Conservation (phyloP, 2,797 vertebrate genomes). For the Bradypodion ventrale region DNA sequence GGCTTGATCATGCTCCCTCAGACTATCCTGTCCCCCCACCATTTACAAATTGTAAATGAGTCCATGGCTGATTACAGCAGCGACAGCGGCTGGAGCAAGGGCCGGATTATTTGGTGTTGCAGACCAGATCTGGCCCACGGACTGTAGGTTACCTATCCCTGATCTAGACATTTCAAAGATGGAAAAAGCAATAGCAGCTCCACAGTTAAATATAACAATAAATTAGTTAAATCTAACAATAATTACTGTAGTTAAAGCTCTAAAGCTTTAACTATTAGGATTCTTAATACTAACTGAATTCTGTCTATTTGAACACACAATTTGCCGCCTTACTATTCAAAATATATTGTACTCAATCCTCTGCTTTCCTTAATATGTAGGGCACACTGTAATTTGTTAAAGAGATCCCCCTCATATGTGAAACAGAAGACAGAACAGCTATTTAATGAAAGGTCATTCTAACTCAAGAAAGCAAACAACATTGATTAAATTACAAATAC, state of each 20-base stretch:
- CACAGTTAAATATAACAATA: neutral
- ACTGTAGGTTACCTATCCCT: too few species aligned
- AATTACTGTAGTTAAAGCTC: neutral
- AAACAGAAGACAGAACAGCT: neutral
- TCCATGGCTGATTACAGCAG: too few species aligned
- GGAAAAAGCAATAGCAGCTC: neutral
- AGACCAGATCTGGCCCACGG: too few species aligned
- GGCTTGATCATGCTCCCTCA: too few species aligned
- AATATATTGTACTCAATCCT: neutral
- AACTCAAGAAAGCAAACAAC: constrained; percentile 26
- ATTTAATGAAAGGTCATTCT: neutral
- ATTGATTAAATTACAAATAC: constrained; percentile 41
- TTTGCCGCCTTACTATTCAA: neutral
- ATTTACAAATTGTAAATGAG: too few species aligned
- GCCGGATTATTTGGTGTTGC: too few species aligned
- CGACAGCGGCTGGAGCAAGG: too few species aligned
- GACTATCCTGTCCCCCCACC: too few species aligned
- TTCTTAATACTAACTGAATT: neutral
- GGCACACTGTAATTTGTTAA: neutral
- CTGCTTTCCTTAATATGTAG: neutral
- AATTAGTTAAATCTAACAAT: neutral
- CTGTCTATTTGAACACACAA: neutral
- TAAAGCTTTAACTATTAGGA: neutral
- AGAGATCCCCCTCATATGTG: neutral
- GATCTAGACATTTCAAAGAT: neutral